These are phyloP conservation scores for Saxicola maurus DNA, from an alignment of 2,797 vertebrate genomes.

Conservation along the genomic window DNA sequence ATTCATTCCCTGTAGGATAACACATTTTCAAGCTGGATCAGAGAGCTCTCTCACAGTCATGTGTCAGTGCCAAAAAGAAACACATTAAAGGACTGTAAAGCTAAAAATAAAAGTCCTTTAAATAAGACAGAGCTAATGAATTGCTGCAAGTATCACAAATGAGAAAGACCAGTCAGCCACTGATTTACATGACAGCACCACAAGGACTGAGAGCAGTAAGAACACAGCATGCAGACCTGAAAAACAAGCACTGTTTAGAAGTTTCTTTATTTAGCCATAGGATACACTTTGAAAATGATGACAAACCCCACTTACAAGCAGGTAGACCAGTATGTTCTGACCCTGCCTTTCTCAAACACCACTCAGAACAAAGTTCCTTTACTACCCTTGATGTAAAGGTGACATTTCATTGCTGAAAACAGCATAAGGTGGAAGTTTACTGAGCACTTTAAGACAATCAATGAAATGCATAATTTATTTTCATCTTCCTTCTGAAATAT, in stretches of 20 bases:
- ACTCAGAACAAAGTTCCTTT: neutral
- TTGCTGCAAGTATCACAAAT: neutral
- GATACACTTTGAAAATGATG: neutral
- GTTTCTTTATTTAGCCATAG: neutral
- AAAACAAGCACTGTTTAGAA: neutral
- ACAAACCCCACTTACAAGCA: neutral
- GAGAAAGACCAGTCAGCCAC: neutral
- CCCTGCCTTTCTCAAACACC: neutral
- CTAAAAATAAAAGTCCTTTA: conserved; percentile 13
- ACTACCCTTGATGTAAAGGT: neutral
- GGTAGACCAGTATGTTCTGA: neutral
- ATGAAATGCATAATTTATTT: neutral
- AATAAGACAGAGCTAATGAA: conserved; percentile 24
- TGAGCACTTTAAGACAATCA: neutral
- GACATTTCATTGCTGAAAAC: neutral
- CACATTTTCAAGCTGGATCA: neutral
- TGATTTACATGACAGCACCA: neutral
- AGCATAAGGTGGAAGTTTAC: neutral
- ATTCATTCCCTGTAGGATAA: neutral
- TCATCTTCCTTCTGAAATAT: neutral
- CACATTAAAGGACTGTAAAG: neutral
- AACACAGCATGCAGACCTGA: neutral
- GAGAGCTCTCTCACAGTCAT: neutral
- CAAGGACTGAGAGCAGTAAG: neutral
- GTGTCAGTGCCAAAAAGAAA: conserved; percentile 2